phyloP scores from a whole-genome alignment of 2,113 vertebrate species.

The Beaufortia kweichowensis region DNA sequence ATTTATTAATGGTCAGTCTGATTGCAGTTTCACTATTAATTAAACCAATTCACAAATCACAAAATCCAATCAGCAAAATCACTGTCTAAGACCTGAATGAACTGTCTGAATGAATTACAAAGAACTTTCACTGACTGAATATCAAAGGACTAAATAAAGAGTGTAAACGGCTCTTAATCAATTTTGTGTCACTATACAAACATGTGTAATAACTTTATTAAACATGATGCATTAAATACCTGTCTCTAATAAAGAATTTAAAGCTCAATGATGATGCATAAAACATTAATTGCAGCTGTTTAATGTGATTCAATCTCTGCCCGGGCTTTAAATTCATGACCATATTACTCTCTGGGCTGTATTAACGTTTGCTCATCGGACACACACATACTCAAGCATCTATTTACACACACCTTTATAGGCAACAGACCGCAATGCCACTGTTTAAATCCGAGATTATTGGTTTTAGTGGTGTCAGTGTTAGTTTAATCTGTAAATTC shows the following conservation, averaged over 20 bases:
- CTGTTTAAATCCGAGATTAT: too few species aligned
- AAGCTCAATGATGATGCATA: too few species aligned
- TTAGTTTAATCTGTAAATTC: slow-evolving; percentile 40
- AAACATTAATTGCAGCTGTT: too few species aligned
- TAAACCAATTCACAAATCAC: not conserved
- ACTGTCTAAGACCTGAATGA: not conserved
- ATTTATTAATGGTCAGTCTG: not conserved
- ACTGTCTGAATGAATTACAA: not conserved
- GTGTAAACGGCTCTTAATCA: not conserved
- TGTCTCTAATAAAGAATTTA: too few species aligned
- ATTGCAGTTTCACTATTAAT: not conserved
- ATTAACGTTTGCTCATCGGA: too few species aligned
- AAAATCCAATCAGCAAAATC: slow-evolving; percentile 20
- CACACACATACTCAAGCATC: not conserved
- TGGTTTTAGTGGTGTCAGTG: slow-evolving; percentile 1
- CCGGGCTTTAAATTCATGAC: not conserved
- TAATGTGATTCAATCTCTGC: too few species aligned
- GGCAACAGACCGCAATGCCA: too few species aligned
- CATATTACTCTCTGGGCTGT: too few species aligned
- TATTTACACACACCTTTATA: not conserved
- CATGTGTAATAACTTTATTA: too few species aligned
- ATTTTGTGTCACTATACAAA: too few species aligned
- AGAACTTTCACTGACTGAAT: not conserved
- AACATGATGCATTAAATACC: too few species aligned
- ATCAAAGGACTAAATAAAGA: not conserved